A percentile compares a stretch with the other conserved stretches of the same genome.
Conservation (phyloP, 2,888 invertebrate species). For the Conomelus anceps region DNA sequence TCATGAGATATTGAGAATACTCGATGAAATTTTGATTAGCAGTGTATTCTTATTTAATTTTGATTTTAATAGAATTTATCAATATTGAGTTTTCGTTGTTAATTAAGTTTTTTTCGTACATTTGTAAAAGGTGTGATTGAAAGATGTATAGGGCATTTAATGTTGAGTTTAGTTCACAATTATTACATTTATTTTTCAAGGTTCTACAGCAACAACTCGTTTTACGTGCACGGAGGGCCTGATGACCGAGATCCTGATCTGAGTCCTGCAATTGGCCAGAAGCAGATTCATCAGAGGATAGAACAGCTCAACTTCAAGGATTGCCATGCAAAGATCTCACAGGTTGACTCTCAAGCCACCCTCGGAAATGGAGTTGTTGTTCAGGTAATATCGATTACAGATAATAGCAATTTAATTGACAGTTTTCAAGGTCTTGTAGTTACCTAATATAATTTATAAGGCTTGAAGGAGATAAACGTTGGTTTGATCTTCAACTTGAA, state of each 20-base stretch:
- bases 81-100: neutral
- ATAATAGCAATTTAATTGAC: too few species aligned
- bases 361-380: slow-evolving; percentile 92
- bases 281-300: slow-evolving; percentile 92
- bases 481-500: too few species aligned
- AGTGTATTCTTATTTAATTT: too few species aligned
- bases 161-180: neutral
- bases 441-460: neutral
- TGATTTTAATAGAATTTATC: neutral
- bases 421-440: too few species aligned
- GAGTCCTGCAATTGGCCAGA: slow-evolving; percentile 79
- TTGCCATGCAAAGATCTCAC: slow-evolving; percentile 95
- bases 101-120: neutral
- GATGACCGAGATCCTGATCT: slow-evolving; percentile 77
- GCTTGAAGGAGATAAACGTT: too few species aligned
- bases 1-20: neutral
- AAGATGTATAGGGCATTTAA: neutral
- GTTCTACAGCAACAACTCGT: slow-evolving; percentile 93
- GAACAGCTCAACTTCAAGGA: slow-evolving; percentile 91
- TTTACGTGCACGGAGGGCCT: slow-evolving; percentile 90
- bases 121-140: too few species aligned
- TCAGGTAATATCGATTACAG: slow-evolving; percentile 61
- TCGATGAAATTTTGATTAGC: neutral
- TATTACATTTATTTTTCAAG: slow-evolving; percentile 44
- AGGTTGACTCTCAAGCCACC: slow-evolving; percentile 93